Evolutionary conservation across 2,888 invertebrate genomes (phyloP).

Genomic region (Chrysotoxum bicinctum): DNA sequence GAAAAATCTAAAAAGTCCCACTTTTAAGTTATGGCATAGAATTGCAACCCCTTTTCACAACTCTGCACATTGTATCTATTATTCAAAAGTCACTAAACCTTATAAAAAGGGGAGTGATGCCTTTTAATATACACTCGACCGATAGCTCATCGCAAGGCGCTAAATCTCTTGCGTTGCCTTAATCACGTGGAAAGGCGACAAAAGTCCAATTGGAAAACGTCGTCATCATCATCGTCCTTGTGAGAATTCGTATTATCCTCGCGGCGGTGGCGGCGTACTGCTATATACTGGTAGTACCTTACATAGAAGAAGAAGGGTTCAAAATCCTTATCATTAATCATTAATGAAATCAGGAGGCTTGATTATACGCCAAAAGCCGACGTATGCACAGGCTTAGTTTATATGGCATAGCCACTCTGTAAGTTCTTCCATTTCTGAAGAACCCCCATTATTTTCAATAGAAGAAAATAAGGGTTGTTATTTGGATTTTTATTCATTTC

Average conservation of each 20-base stretch:
- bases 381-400: slow-evolving; percentile 58
- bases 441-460: not conserved
- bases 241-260: slow-evolving; percentile 42
- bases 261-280: slow-evolving; percentile 12
- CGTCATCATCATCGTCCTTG: slow-evolving; percentile 26
- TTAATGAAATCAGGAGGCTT: slow-evolving; percentile 61
- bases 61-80: slow-evolving; percentile 55
- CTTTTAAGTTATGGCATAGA: not conserved
- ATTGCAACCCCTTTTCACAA: slow-evolving; percentile 64
- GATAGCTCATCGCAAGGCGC: not conserved
- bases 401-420: not conserved
- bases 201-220: slow-evolving; percentile 76
- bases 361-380: slow-evolving; percentile 20
- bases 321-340: slow-evolving; percentile 71
- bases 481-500: slow-evolving; percentile 56
- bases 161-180: slow-evolving; percentile 65
- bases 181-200: slow-evolving; percentile 82
- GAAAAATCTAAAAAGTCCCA: slow-evolving; percentile 26
- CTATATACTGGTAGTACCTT: not conserved
- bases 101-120: slow-evolving; percentile 65
- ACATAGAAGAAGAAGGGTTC: slow-evolving; percentile 47
- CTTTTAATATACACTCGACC: slow-evolving; percentile 37
- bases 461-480: slow-evolving; percentile 48
- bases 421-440: not conserved
- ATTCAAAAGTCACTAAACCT: slow-evolving; percentile 41